phyloP scores from a whole-genome alignment of 2,888 invertebrate species.

The Callinectes sapidus region DNA sequence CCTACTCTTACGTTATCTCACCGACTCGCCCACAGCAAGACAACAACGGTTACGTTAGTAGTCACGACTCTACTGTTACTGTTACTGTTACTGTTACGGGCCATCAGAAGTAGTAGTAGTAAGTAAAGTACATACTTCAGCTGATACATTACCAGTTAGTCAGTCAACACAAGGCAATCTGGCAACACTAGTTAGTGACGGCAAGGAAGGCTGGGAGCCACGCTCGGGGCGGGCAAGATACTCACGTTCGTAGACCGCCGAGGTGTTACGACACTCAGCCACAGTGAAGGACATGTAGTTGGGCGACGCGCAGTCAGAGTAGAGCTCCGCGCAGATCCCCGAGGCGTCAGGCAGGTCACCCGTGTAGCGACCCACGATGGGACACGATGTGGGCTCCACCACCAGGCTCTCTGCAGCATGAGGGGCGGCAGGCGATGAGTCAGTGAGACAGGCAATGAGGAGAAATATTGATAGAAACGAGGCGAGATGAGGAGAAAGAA shows the following conservation, averaged over 20 bases:
- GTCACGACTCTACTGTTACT: constrained; percentile 18
- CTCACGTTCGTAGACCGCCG: constrained; percentile 70
- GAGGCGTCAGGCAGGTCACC: constrained; percentile 81
- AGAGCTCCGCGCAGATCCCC: constrained; percentile 81
- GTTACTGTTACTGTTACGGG: constrained; percentile 25
- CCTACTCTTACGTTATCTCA: constrained; percentile 9
- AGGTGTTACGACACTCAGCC: constrained; percentile 61
- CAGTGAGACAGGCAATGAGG: background rate
- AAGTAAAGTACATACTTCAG: background rate
- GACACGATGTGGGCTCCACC: constrained; percentile 78
- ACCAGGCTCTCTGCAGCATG: constrained; percentile 60
- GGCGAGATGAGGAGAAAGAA: background rate
- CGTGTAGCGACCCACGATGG: constrained; percentile 82
- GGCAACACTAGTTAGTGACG: constrained; percentile 13
- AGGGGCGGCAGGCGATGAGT: background rate
- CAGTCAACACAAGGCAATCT: constrained; percentile 23
- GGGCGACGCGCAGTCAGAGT: constrained; percentile 81
- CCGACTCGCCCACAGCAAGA: constrained; percentile 24
- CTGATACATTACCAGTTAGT: constrained; percentile 32
- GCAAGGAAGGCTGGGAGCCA: background rate
- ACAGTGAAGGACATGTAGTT: constrained; percentile 83
- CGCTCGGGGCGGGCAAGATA: constrained; percentile 15
- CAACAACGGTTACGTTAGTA: constrained; percentile 24
- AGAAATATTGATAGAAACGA: background rate
- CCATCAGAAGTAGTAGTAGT: constrained; percentile 14